A percentile compares a stretch with the other conserved stretches of the same genome.
These are phyloP conservation scores for Sarcophaga peregrina DNA, from an alignment of 1,140 invertebrate genomes.

Conservation along the genomic window DNA sequence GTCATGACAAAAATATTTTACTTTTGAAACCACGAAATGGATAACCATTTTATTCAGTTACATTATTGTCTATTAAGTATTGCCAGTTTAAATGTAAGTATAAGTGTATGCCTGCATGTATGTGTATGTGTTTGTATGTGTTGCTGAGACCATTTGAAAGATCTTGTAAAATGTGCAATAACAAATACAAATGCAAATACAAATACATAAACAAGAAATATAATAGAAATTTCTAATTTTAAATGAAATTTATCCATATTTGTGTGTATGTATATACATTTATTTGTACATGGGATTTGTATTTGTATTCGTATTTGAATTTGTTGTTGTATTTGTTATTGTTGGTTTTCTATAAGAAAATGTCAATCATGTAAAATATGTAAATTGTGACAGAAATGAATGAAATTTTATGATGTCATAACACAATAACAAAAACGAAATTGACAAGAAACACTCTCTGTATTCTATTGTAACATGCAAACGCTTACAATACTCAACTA, in stretches of 20 bases:
- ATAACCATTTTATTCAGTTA: too few relatives aligned
- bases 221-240: too few relatives aligned
- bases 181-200: too few relatives aligned
- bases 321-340: too few relatives aligned
- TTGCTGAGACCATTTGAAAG: neutral
- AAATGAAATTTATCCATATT: too few relatives aligned
- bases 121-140: neutral
- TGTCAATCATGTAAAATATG: constrained; percentile 27
- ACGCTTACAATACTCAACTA: neutral
- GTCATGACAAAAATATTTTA: constrained; percentile 14
- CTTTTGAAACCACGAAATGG: too few relatives aligned
- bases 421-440: constrained; percentile 11
- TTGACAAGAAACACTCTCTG: constrained; percentile 17
- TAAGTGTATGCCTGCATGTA: neutral
- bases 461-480: neutral
- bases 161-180: too few relatives aligned
- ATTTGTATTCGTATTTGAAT: too few relatives aligned
- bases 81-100: neutral
- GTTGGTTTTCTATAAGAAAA: neutral
- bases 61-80: too few relatives aligned
- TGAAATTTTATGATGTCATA: constrained; percentile 4
- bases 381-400: constrained; percentile 25
- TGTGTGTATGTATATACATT: too few relatives aligned
- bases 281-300: too few relatives aligned
- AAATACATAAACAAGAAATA: too few relatives aligned